Percentiles rank a stretch among this genome's conserved stretches.
phyloP scores from a whole-genome alignment of 2,113 vertebrate species.

The Phocoena sinus region DNA sequence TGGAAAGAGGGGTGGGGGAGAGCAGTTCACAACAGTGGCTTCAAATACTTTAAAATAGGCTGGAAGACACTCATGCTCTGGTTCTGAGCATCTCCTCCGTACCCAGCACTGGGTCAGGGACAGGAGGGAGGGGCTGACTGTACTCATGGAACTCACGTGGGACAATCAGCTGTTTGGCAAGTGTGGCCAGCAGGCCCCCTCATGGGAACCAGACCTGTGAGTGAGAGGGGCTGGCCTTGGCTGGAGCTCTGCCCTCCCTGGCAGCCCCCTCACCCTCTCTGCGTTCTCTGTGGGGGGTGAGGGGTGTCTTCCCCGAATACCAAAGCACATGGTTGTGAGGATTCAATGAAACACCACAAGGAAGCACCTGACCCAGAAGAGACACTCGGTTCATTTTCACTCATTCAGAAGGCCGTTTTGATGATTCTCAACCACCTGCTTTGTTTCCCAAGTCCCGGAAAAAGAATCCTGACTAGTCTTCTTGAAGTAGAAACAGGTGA shows the following conservation, averaged over 20 bases:
- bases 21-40: neutral
- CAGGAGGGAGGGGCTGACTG: neutral
- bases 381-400: neutral
- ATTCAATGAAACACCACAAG: neutral
- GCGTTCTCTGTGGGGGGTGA: neutral
- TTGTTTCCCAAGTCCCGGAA: neutral
- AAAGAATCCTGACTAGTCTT: neutral
- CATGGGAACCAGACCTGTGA: neutral
- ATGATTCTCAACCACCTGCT: neutral
- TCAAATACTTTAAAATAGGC: neutral
- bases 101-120: neutral
- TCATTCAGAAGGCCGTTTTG: neutral
- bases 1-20: neutral
- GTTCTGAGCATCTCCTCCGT: neutral
- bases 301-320: neutral
- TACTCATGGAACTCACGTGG: neutral
- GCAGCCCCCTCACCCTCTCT: no score
- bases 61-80: neutral
- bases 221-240: neutral
- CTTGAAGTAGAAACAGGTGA: neutral
- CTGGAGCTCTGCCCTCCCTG: neutral
- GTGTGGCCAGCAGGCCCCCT: neutral
- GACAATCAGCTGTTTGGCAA: neutral
- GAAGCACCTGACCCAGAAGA: neutral
- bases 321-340: neutral